Evolutionary conservation across 2,888 invertebrate species (phyloP).

Genomic region (Heliothis peltigera): DNA sequence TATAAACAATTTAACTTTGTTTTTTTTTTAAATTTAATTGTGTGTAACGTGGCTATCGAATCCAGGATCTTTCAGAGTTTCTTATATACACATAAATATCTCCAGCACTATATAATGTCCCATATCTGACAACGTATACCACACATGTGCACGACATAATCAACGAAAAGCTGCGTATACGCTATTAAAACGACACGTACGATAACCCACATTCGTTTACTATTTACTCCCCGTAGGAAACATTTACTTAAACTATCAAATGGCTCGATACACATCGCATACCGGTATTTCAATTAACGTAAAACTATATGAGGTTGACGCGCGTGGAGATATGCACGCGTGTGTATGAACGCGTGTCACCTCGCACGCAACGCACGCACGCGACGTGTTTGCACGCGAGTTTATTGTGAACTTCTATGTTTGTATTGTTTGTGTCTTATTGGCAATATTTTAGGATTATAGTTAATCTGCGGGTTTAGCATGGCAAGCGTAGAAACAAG

Average conservation of each 20-base stretch:
- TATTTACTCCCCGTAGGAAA: constrained; percentile 19
- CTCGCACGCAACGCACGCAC: constrained; percentile 32
- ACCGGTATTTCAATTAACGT: constrained; percentile 51
- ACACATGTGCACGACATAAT: not conserved
- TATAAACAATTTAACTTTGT: too few relatives aligned
- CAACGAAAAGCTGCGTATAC: not conserved
- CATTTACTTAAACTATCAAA: constrained; percentile 8
- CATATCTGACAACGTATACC: not conserved
- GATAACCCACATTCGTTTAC: constrained; percentile 16
- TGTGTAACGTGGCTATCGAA: too few relatives aligned
- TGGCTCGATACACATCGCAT: constrained; percentile 31
- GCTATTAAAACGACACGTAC: not conserved
- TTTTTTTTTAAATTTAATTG: too few relatives aligned
- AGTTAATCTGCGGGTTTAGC: too few relatives aligned
- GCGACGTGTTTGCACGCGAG: constrained; percentile 42
- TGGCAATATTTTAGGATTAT: not conserved
- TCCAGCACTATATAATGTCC: not conserved
- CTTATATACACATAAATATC: too few relatives aligned
- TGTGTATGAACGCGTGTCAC: constrained; percentile 18
- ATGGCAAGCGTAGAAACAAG: too few relatives aligned
- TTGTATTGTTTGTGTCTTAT: not conserved
- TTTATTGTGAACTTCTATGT: constrained; percentile 5
- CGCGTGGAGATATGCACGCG: constrained; percentile 53
- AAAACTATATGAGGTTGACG: constrained; percentile 29
- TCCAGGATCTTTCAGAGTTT: too few relatives aligned